A percentile compares a stretch with the other conserved stretches of the same genome.
phyloP scores from a whole-genome alignment of 2,113 vertebrate genomes.

The Eulemur macaco region DNA sequence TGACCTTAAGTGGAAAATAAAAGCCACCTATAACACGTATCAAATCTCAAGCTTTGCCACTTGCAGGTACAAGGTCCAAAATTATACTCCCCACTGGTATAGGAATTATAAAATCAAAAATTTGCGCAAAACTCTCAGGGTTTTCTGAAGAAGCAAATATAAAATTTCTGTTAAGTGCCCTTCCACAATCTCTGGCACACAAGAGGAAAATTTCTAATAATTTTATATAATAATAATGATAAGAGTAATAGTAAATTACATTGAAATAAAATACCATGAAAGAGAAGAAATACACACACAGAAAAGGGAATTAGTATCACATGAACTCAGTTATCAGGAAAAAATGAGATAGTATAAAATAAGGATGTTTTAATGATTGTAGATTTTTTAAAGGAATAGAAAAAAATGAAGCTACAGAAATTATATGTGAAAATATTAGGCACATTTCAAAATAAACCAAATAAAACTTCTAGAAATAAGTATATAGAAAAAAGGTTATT shows the following conservation, averaged over 20 bases:
- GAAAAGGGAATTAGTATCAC: background rate
- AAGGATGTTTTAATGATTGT: background rate
- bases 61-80: background rate
- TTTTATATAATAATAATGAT: background rate
- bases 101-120: conserved; percentile 38
- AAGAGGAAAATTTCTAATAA: background rate
- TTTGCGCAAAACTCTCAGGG: background rate
- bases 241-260: background rate
- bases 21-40: background rate
- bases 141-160: background rate
- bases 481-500: background rate
- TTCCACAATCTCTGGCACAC: background rate
- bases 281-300: background rate
- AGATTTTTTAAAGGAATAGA: background rate
- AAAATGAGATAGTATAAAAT: background rate
- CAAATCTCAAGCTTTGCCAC: background rate
- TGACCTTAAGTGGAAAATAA: background rate
- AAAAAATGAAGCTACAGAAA: background rate
- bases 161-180: background rate
- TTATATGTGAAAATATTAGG: background rate
- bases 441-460: conserved; percentile 8
- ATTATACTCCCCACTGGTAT: background rate
- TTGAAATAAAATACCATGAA: background rate
- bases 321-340: background rate
- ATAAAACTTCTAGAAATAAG: background rate